phyloP scores from a whole-genome alignment of 2,888 invertebrate species.

The Uropetala carovei region DNA sequence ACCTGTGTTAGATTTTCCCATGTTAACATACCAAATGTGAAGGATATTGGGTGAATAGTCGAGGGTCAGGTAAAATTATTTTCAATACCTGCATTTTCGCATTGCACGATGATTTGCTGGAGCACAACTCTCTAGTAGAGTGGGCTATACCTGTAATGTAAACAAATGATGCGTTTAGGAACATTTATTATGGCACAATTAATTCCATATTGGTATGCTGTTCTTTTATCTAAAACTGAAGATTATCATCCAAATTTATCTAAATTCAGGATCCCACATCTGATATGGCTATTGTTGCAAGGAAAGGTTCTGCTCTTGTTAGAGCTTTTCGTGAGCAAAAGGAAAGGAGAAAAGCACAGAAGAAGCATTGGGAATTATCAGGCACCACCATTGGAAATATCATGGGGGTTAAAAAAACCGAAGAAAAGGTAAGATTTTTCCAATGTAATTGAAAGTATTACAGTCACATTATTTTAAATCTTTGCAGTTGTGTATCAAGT shows the following conservation, averaged over 20 bases:
- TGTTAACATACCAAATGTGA: too few relatives aligned
- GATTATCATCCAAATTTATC: background rate
- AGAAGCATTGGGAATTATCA: conserved; percentile 99
- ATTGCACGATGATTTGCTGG: too few relatives aligned
- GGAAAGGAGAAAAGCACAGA: conserved; percentile 96
- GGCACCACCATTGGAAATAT: conserved; percentile 97
- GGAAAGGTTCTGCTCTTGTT: conserved; percentile 95
- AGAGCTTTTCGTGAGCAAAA: conserved; percentile 95
- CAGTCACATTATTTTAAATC: background rate
- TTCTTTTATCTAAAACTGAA: too few relatives aligned
- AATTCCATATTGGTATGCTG: too few relatives aligned
- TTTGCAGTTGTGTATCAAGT: conserved; percentile 46
- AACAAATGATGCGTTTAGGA: too few relatives aligned
- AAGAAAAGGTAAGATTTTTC: conserved; percentile 77
- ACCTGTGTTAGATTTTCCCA: too few relatives aligned
- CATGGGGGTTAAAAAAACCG: conserved; percentile 92
- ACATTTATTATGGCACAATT: too few relatives aligned
- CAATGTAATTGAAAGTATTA: background rate
- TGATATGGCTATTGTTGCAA: conserved; percentile 97
- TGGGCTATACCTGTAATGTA: too few relatives aligned
- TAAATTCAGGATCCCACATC: conserved; percentile 88
- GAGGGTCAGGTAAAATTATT: too few relatives aligned
- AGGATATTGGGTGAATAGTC: too few relatives aligned
- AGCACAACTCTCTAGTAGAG: too few relatives aligned
- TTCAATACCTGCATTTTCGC: too few relatives aligned